phyloP scores from a whole-genome alignment of 2,797 vertebrate genomes.

The Argentina silus region DNA sequence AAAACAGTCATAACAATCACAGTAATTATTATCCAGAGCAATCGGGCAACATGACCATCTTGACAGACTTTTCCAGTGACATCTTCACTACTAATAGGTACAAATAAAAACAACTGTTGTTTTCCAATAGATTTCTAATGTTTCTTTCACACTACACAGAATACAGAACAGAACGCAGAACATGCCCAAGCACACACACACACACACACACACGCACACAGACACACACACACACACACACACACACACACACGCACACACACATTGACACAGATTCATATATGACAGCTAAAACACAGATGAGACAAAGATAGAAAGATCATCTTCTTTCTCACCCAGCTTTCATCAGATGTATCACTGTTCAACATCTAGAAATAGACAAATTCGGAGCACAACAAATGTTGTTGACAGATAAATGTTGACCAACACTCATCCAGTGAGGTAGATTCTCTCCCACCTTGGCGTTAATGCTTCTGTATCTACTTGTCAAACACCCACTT shows the following conservation, averaged over 20 bases:
- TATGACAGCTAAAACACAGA: too few relatives aligned
- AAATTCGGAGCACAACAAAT: conserved; percentile 15
- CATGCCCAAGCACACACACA: too few relatives aligned
- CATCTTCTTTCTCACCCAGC: too few relatives aligned
- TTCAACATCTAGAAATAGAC: conserved; percentile 1
- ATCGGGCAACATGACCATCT: conserved; percentile 40
- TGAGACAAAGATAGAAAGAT: too few relatives aligned
- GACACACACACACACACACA: background rate
- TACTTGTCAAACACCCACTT: conserved; percentile 78
- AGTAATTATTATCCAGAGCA: conserved; percentile 40
- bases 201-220: conserved; percentile 2
- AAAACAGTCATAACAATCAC: conserved; percentile 15
- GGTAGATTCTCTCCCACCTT: conserved; percentile 66
- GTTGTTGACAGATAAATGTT: conserved; percentile 42
- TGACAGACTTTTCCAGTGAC: conserved; percentile 13
- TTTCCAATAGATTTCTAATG: too few relatives aligned
- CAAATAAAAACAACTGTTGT: background rate
- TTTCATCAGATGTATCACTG: background rate
- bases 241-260: background rate
- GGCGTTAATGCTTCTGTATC: conserved; percentile 69
- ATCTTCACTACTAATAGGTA: background rate
- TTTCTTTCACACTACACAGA: too few relatives aligned
- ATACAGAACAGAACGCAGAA: too few relatives aligned
- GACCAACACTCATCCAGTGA: conserved; percentile 52
- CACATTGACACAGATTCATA: background rate